Evolutionary conservation across 2,888 invertebrate genomes (phyloP).

Genomic region (Bembecia ichneumoniformis): DNA sequence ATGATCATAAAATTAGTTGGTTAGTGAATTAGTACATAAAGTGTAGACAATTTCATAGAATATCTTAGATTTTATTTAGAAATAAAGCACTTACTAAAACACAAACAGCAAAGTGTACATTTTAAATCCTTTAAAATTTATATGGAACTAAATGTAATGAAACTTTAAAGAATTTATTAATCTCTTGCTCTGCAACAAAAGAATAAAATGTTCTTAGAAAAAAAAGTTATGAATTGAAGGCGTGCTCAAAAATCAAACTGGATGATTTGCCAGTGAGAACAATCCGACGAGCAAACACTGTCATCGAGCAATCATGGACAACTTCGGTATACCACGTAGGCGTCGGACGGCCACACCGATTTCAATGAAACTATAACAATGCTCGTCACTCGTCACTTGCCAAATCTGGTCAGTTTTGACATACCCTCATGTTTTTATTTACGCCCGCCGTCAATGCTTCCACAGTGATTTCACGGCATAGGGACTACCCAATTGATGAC

Average conservation of each 20-base stretch:
- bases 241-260: conserved; percentile 47
- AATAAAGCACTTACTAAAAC: too few species aligned
- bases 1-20: too few species aligned
- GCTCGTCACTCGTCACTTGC: conserved; percentile 61
- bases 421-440: conserved; percentile 69
- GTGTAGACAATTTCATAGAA: too few species aligned
- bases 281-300: conserved; percentile 60
- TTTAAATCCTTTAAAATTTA: too few species aligned
- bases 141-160: too few species aligned
- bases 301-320: conserved; percentile 30
- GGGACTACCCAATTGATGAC: conserved; percentile 61
- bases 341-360: conserved; percentile 55
- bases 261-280: conserved; percentile 49
- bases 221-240: conserved; percentile 39
- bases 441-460: conserved; percentile 55
- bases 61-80: too few species aligned
- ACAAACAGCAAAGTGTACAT: too few species aligned
- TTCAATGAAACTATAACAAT: conserved; percentile 56
- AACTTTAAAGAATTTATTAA: too few species aligned
- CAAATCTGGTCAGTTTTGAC: conserved; percentile 70
- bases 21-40: too few species aligned
- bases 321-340: conserved; percentile 41
- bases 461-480: conserved; percentile 50
- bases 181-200: too few species aligned
- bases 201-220: too few species aligned